Evolutionary conservation across 2,888 invertebrate species (phyloP).

Genomic region (Syritta pipiens): DNA sequence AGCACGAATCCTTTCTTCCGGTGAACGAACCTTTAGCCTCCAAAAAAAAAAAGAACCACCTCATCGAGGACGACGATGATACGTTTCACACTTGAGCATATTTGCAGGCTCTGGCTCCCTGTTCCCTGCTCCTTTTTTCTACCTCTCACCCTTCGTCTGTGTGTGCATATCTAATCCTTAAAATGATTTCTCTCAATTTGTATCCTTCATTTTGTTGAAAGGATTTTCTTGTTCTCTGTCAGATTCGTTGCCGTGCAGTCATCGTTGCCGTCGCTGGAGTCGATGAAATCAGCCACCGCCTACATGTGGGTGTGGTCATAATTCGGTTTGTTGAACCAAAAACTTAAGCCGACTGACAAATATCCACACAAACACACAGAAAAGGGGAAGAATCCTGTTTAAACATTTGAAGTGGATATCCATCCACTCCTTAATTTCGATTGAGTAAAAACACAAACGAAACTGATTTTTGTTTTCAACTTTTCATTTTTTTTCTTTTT

Average conservation of each 20-base stretch:
- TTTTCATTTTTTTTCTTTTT: too few species aligned
- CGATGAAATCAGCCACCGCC: slow-evolving; percentile 9
- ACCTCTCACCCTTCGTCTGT: not conserved
- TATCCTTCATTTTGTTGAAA: slow-evolving; percentile 52
- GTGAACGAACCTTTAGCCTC: slow-evolving; percentile 43
- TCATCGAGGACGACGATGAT: too few species aligned
- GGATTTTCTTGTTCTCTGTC: slow-evolving; percentile 62
- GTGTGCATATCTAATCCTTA: slow-evolving; percentile 39
- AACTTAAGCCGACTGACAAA: too few species aligned
- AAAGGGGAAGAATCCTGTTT: not conserved
- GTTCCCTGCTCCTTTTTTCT: too few species aligned
- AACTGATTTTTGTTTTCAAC: too few species aligned
- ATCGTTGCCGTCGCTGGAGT: not conserved
- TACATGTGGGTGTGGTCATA: slow-evolving; percentile 31
- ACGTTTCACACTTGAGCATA: too few species aligned
- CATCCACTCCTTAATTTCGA: slow-evolving; percentile 23
- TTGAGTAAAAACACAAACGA: slow-evolving; percentile 7
- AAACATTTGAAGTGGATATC: slow-evolving; percentile 9
- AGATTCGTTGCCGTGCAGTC: not conserved
- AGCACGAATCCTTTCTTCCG: slow-evolving; percentile 37
- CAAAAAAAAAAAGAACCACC: too few species aligned
- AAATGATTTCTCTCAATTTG: slow-evolving; percentile 60
- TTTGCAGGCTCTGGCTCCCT: too few species aligned
- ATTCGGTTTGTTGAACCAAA: slow-evolving; percentile 42
- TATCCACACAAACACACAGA: not conserved